phyloP scores from a whole-genome alignment of 2,888 invertebrate species.

The Drosophila pseudotalamancana region DNA sequence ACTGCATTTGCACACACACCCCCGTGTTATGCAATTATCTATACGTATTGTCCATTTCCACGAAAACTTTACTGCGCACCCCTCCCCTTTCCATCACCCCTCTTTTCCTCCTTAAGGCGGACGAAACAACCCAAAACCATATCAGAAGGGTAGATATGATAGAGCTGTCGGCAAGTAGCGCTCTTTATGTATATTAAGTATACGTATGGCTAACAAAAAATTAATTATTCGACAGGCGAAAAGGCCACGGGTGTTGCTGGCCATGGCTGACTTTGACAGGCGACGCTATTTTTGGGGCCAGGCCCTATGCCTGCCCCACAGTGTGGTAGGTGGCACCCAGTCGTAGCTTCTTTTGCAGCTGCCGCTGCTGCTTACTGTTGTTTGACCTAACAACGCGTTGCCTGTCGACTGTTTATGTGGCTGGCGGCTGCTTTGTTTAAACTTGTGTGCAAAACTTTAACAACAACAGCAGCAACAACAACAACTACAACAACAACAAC shows the following conservation, averaged over 20 bases:
- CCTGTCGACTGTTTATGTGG: slow-evolving; percentile 79
- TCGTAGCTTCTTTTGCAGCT: slow-evolving; percentile 46
- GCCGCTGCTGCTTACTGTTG: slow-evolving; percentile 55
- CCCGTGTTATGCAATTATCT: neutral
- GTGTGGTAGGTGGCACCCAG: slow-evolving; percentile 31
- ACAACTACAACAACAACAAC: slow-evolving; percentile 58
- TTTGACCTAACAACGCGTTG: slow-evolving; percentile 72
- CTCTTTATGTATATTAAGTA: neutral
- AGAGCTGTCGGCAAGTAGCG: neutral
- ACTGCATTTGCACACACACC: neutral
- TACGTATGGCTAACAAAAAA: slow-evolving; percentile 45
- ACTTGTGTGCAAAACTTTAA: slow-evolving; percentile 77
- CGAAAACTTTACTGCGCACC: too few species aligned
- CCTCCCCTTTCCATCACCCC: too few species aligned
- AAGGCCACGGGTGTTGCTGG: slow-evolving; percentile 17
- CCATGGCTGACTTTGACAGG: slow-evolving; percentile 57
- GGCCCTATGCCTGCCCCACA: slow-evolving; percentile 42
- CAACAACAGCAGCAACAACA: slow-evolving; percentile 53
- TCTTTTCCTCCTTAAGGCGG: too few species aligned
- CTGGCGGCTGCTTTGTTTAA: slow-evolving; percentile 80
- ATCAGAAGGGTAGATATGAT: neutral
- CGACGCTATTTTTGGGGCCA: slow-evolving; percentile 57
- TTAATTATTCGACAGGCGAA: slow-evolving; percentile 58
- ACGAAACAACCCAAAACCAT: neutral
- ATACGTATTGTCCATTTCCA: slow-evolving; percentile 1